Evolutionary conservation across 2,888 invertebrate species (phyloP), one percentile per base, ranked within the genome.

Genomic region (Strigamia maritima): DNA sequence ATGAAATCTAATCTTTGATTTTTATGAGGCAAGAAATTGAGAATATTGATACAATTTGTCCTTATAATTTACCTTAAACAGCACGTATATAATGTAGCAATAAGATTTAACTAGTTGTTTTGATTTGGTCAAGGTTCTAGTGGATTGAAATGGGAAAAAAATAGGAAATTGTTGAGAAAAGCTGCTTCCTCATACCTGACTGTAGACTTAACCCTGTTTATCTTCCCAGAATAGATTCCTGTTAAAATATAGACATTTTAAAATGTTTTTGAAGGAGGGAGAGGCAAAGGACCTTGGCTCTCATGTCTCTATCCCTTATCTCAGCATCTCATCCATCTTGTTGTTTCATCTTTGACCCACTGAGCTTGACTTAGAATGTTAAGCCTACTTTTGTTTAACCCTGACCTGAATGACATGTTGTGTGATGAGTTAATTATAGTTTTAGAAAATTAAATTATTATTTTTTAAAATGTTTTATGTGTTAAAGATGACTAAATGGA

Each of bases 311-410:
- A 2, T 60, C 60, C 22, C 44, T 44, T 60, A 24, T 24, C 60
- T 60, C 60, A 60, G 60, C 60, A 60, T 60, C 60, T 60, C 60
- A 60, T 60, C 60, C 60, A 60, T 60, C 60, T 60, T 60, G 60
- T 60, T 22, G 60, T 60, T 60, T 60, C 60, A 60, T 60, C 60
- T 60, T 60, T 60, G 60, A 60, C 60, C 60, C 60, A 60, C 60
- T 60, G 60, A 60, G 60, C 60, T 60, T 19, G 22, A 22, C 60
- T 60, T 22, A 60, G 19, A 19, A 19, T 19, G 60, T 60, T 60
- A 60, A 24, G 60, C 60, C 60, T 60, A 60, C 24, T 60, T 60
- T 60, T 60, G 19, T 24, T 60, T 60, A 60, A 60, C 60, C 60
- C 60, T 60, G 60, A 60, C 60, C 60, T 60, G 60, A 24, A 24